These are phyloP conservation scores for Lophius piscatorius DNA, from an alignment of 2,113 vertebrate genomes.

Conservation along the genomic window DNA sequence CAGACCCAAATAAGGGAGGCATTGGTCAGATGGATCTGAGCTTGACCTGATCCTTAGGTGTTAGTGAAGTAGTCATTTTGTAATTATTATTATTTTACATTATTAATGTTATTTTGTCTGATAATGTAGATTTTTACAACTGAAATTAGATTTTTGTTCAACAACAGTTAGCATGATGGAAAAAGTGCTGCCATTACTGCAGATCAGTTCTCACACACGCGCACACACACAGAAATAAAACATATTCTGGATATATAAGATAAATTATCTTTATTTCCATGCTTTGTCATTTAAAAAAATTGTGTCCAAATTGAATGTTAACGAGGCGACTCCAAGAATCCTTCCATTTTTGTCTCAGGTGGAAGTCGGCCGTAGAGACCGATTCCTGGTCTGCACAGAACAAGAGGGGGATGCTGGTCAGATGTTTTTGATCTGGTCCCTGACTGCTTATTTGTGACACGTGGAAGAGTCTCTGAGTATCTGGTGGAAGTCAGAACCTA, in stretches of 20 bases:
- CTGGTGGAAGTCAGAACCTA: slow-evolving; percentile 7
- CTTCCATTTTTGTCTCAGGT: slow-evolving; percentile 71
- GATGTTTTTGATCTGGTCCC: slow-evolving; percentile 9
- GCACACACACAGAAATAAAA: too few species aligned
- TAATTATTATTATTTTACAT: too few species aligned
- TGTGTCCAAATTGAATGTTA: slow-evolving; percentile 84
- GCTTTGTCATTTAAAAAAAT: slow-evolving; percentile 83
- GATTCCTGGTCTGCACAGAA: slow-evolving; percentile 22
- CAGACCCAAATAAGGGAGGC: too few species aligned
- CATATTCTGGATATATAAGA: slow-evolving; percentile 58
- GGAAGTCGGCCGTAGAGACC: slow-evolving; percentile 73
- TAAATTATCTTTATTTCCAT: slow-evolving; percentile 88
- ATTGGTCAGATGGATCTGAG: too few species aligned
- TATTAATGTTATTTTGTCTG: too few species aligned
- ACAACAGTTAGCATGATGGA: too few species aligned
- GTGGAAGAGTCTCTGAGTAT: slow-evolving; percentile 7
- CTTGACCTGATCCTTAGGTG: too few species aligned
- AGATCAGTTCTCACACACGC: too few species aligned
- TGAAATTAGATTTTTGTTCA: too few species aligned
- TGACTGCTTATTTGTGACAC: slow-evolving; percentile 9
- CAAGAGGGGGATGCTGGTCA: background rate
- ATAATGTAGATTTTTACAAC: too few species aligned
- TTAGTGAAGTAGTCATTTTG: too few species aligned
- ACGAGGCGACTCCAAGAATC: slow-evolving; percentile 84
- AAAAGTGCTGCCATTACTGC: too few species aligned